Evolutionary conservation across 2,888 invertebrate species (phyloP).

Genomic region (Artemia sp.): DNA sequence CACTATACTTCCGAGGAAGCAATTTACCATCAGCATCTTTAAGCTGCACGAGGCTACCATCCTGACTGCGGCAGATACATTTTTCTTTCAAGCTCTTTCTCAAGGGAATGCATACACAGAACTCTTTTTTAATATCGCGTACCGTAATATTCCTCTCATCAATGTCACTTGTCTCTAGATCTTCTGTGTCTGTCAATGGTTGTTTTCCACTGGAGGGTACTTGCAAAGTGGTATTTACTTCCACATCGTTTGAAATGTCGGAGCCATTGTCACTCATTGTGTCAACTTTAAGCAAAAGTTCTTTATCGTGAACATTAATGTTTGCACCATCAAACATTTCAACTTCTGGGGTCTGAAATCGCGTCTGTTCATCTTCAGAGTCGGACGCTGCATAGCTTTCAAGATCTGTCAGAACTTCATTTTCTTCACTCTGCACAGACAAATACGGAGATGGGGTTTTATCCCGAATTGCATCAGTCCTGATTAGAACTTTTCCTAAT

Average conservation of each 20-base stretch:
- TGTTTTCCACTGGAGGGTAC: not conserved
- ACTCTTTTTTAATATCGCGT: constrained; percentile 25
- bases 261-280: constrained; percentile 1
- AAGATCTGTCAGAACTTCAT: constrained; percentile 38
- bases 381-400: constrained; percentile 37
- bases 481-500: not conserved
- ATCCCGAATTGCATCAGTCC: not conserved
- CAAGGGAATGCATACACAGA: constrained; percentile 26
- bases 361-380: constrained; percentile 29
- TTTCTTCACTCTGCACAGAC: constrained; percentile 24
- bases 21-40: constrained; percentile 9
- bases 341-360: constrained; percentile 20
- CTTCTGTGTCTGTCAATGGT: constrained; percentile 40
- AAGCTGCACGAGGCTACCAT: constrained; percentile 1
- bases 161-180: constrained; percentile 29
- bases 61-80: not conserved
- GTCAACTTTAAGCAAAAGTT: not conserved
- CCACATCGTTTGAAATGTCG: not conserved
- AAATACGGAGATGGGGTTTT: not conserved
- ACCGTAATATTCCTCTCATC: constrained; percentile 24
- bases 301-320: constrained; percentile 16
- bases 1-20: not conserved
- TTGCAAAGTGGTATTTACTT: not conserved
- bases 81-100: not conserved
- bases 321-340: constrained; percentile 20